A percentile compares a stretch with the other conserved stretches of the same genome.
phyloP scores from a whole-genome alignment of 2,113 vertebrate species.

The Crotalus viridis region DNA sequence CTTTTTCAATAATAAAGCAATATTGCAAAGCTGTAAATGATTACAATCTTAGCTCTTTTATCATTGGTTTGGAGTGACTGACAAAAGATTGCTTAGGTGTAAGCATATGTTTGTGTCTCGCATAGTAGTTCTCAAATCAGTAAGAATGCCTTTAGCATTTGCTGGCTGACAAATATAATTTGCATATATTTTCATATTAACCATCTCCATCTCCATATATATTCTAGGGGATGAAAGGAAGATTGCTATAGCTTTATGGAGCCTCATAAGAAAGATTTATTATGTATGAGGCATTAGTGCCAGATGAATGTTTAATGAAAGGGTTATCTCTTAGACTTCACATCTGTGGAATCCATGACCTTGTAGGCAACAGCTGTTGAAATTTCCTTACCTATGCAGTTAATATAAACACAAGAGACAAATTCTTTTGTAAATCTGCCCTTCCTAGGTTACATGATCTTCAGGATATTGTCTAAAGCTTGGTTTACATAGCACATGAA shows the following conservation, averaged over 20 bases:
- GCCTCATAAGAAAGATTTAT: background rate
- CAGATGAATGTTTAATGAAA: background rate
- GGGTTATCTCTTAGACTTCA: background rate
- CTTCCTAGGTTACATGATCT: background rate
- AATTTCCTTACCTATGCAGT: background rate
- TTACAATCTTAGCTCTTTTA: background rate
- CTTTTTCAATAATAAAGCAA: background rate
- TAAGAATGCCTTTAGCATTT: background rate
- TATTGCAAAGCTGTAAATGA: conserved; percentile 11
- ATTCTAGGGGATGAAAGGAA: background rate
- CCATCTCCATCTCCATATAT: background rate
- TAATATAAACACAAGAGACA: background rate
- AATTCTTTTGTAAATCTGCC: background rate
- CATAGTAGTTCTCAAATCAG: background rate
- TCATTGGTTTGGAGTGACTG: background rate
- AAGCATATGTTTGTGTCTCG: background rate
- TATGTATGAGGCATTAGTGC: background rate
- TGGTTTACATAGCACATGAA: background rate
- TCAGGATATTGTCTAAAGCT: background rate
- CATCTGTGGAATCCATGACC: background rate
- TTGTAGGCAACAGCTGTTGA: background rate
- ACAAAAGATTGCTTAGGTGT: background rate
- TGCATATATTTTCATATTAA: conserved; percentile 5
- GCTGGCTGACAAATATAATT: background rate
- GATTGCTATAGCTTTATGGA: background rate